Evolutionary conservation across 2,113 vertebrate genomes (phyloP), one percentile per base, ranked within the genome.

Genomic region (Labeo catla): DNA sequence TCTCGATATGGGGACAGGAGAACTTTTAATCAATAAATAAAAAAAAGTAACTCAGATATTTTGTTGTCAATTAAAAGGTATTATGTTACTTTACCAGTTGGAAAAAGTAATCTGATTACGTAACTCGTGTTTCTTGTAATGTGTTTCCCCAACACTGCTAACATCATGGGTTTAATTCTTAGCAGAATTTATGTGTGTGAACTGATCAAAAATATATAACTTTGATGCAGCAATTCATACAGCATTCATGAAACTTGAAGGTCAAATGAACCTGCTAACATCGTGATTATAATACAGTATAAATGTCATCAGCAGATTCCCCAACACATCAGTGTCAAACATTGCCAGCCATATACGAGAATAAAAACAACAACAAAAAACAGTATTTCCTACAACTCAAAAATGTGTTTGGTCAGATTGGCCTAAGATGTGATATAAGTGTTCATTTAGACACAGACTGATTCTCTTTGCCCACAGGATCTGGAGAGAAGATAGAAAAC

Each of bases 401-500:
- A 72, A 72, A 5, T 36, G 34, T 70, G 34, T 43, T 45, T 21
- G 2, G 39, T 43, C 66, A 68, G 39, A 68, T 16, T 68, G 8
- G 16, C 23, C 65, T 16, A 66, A 15, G 5, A 28, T 28, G 28
- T 28, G 28, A 28, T 28, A 28, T 39, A 4, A 39, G 39, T 8
- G 34, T 43, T 72, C 1, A 10, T 72, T 34, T 34, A 28, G 23
- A 47, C 6, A 16, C 59, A 12, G 7, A 36, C 39, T 12, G 6
- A 23, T 34, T 1, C 2, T 21, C 86, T 39, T 39, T 28, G n/a
- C 76, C 23, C 80, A 19, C 76, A 98, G 97, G 95, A 79, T 92
- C 92, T 11, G 97, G 97, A 34, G 97, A 97, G 88, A 93, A 88
- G 63, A 94, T 97, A 76, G 97, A 98, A 83, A 94, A 89, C 91